Evolutionary conservation across 1,140 invertebrate species (phyloP).

Genomic region (Aphelenchoides fujianensis): DNA sequence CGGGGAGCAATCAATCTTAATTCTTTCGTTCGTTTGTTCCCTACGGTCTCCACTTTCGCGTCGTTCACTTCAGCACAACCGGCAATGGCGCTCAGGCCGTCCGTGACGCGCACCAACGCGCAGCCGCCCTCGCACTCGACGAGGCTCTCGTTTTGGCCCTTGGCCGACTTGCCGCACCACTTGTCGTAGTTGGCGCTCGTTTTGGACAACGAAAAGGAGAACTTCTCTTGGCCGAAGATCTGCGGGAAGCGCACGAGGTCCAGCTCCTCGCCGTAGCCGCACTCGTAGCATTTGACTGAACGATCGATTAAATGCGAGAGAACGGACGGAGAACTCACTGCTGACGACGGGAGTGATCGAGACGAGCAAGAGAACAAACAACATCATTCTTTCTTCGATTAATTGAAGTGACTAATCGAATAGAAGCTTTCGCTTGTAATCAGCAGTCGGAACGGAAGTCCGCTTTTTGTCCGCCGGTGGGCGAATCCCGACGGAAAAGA

Average conservation of each 20-base stretch:
- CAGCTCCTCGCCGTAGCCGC: neutral
- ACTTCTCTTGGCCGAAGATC: neutral
- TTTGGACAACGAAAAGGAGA: neutral
- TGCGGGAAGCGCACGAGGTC: neutral
- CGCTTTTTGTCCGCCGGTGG: no score
- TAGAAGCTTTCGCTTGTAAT: no score
- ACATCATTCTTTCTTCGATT: no score
- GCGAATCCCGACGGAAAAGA: no score
- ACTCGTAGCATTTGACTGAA: neutral
- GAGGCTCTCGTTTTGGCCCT: neutral
- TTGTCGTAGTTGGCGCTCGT: neutral
- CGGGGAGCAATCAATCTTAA: neutral
- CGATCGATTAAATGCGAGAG: no score
- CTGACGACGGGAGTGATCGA: no score
- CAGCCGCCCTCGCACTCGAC: neutral
- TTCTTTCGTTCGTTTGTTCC: neutral
- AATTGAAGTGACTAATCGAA: no score
- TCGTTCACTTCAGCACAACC: neutral
- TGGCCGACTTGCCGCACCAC: neutral
- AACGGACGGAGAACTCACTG: no score
- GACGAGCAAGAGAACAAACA: no score
- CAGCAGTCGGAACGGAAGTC: no score
- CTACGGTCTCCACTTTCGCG: neutral
- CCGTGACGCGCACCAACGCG: neutral
- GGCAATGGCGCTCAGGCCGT: neutral